Conservation (phyloP, 1,140 invertebrate species). For the Bombyx mori region ASM3026992v2 NC_085109.1:10709501-10710000, state of each 20-base stretch:
- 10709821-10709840: background rate
- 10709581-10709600: background rate
- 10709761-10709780: slow-evolving; percentile 43
- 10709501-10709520: slow-evolving; percentile 17
- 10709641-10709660: background rate
- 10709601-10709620: background rate
- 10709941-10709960: no score
- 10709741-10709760: slow-evolving; percentile 42
- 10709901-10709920: no score
- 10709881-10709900: no score
- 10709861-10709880: background rate
- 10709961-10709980: no score
- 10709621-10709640: background rate
- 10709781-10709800: slow-evolving; percentile 67
- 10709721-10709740: slow-evolving; percentile 24
- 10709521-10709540: slow-evolving; percentile 29
- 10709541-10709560: slow-evolving; percentile 16
- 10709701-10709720: slow-evolving; percentile 27
- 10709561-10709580: background rate
- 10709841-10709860: background rate
- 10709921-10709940: no score
- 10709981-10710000: no score
- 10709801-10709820: slow-evolving; percentile 68
- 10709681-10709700: slow-evolving; percentile 24
- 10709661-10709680: no score